Percentiles rank a stretch among this genome's conserved stretches.
These are phyloP conservation scores for Parelbella ahira DNA, from an alignment of 2,888 invertebrate genomes.

Conservation along the genomic window DNA sequence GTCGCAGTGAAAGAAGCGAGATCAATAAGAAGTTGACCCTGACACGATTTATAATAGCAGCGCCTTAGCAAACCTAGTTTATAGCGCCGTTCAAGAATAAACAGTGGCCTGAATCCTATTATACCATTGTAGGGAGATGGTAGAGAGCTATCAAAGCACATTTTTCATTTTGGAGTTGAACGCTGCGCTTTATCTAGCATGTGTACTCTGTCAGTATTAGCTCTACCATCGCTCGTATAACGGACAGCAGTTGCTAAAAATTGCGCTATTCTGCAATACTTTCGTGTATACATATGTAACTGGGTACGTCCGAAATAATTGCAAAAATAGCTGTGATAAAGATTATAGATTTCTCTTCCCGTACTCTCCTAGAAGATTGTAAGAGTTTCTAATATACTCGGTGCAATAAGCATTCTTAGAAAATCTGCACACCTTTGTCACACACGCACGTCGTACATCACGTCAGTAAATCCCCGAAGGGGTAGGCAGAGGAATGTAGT, in stretches of 20 bases:
- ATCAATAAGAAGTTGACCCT: slow-evolving; percentile 74
- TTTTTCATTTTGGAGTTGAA: slow-evolving; percentile 24
- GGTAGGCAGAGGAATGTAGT: too few species aligned
- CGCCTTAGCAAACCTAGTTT: slow-evolving; percentile 50
- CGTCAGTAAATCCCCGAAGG: too few species aligned
- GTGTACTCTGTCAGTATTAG: slow-evolving; percentile 9
- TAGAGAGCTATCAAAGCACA: slow-evolving; percentile 41
- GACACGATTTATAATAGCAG: slow-evolving; percentile 72
- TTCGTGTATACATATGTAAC: too few species aligned
- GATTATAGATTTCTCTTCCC: too few species aligned
- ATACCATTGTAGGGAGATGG: slow-evolving; percentile 36
- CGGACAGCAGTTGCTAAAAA: background rate
- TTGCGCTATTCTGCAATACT: background rate
- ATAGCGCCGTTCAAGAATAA: slow-evolving; percentile 63
- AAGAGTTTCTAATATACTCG: too few species aligned
- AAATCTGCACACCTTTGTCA: too few species aligned
- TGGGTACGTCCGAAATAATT: too few species aligned
- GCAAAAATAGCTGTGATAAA: too few species aligned
- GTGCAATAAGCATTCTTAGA: too few species aligned
- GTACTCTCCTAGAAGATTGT: too few species aligned
- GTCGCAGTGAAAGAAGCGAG: slow-evolving; percentile 63
- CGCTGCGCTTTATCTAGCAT: slow-evolving; percentile 6
- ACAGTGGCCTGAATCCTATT: slow-evolving; percentile 51
- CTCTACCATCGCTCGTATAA: background rate
- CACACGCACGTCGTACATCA: too few species aligned